These are phyloP conservation scores for Eulacestoma nigropectus DNA, from an alignment of 2,113 vertebrate genomes.

Conservation along the genomic window DNA sequence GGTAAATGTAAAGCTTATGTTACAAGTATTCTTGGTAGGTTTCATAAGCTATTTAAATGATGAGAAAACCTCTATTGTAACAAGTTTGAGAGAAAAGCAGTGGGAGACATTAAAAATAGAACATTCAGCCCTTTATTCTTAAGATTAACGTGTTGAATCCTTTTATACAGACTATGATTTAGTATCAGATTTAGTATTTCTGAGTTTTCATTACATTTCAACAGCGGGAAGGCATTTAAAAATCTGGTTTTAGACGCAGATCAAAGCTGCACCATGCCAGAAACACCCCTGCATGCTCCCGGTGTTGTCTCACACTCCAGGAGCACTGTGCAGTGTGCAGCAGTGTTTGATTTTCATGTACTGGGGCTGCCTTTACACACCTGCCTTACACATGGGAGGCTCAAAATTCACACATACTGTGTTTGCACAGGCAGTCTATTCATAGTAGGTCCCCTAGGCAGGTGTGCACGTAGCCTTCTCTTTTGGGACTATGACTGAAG, in stretches of 20 bases:
- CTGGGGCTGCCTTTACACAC: background rate
- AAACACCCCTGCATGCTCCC: background rate
- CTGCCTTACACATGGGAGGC: background rate
- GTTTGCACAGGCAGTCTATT: background rate
- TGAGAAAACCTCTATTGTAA: background rate
- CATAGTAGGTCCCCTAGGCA: background rate
- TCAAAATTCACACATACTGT: fast-evolving
- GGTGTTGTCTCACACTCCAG: fast-evolving
- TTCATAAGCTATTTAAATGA: background rate
- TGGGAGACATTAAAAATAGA: background rate
- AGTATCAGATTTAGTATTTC: background rate
- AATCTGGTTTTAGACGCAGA: background rate
- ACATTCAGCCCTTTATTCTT: background rate
- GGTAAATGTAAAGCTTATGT: background rate
- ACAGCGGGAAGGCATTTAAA: background rate
- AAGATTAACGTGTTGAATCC: background rate
- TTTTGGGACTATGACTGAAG: fast-evolving
- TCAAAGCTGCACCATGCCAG: background rate
- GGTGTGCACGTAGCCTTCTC: fast-evolving
- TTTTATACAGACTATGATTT: background rate
- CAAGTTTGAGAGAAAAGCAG: background rate
- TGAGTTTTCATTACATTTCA: background rate
- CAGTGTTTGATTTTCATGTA: background rate
- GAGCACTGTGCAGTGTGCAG: fast-evolving
- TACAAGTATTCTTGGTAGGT: background rate